Evolutionary conservation across 2,113 vertebrate genomes (phyloP).

Genomic region (Scomber scombrus): DNA sequence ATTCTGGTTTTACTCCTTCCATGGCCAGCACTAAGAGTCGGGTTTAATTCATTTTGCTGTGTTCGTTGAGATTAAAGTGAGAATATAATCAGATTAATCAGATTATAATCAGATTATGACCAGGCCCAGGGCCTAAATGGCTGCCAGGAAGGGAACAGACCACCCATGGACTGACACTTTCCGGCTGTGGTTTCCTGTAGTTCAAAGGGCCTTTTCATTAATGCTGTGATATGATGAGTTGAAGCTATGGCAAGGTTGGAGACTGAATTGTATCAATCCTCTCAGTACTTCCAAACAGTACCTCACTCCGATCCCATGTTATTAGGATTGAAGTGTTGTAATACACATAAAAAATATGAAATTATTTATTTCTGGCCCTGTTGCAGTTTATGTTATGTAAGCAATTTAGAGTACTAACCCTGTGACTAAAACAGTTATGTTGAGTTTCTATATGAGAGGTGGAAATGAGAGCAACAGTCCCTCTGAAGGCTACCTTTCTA

Average conservation of each 20-base stretch:
- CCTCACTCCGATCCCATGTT: not conserved
- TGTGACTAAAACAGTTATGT: not conserved
- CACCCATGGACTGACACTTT: constrained; percentile 51
- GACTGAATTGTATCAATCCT: constrained; percentile 14
- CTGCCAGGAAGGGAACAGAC: constrained; percentile 44
- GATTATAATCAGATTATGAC: constrained; percentile 66
- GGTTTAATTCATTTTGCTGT: constrained; percentile 62
- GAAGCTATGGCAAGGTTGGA: constrained; percentile 11
- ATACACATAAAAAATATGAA: not conserved
- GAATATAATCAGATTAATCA: constrained; percentile 67
- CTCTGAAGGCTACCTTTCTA: not conserved
- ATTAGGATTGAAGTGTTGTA: constrained; percentile 1
- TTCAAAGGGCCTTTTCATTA: constrained; percentile 71
- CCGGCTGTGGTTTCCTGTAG: constrained; percentile 14
- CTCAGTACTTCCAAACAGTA: not conserved
- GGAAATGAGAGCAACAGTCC: not conserved
- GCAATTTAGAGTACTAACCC: not conserved
- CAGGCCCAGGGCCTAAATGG: constrained; percentile 41
- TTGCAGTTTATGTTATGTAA: not conserved
- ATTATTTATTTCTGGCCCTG: constrained; percentile 9
- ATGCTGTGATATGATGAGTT: constrained; percentile 56
- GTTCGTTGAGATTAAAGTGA: constrained; percentile 73
- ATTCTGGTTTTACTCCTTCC: constrained; percentile 23
- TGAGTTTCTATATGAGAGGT: not conserved
- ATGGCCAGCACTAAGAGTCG: constrained; percentile 20